Conservation (phyloP, 2,888 invertebrate genomes). For the Ethmia dodecea region DNA sequence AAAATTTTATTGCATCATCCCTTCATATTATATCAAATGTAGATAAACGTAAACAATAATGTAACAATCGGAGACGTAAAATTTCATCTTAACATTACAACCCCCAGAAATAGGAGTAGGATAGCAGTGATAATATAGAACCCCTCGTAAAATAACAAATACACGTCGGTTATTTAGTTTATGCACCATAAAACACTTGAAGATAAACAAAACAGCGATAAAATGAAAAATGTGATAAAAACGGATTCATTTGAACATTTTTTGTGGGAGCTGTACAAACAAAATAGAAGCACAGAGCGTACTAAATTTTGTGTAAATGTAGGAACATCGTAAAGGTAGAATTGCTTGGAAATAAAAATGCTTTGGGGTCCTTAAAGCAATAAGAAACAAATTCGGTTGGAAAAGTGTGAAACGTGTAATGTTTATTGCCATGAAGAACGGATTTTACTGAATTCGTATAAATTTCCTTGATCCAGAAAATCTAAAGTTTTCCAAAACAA, state of each 20-base stretch:
- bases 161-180: constrained; percentile 44
- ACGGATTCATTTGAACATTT: constrained; percentile 10
- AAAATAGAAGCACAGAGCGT: constrained; percentile 4
- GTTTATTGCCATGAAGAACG: too few relatives aligned
- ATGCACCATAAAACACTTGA: constrained; percentile 42
- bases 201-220: constrained; percentile 38
- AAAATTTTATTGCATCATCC: too few relatives aligned
- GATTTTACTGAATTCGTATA: too few relatives aligned
- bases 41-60: too few relatives aligned
- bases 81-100: too few relatives aligned
- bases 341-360: background rate
- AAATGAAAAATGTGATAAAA: constrained; percentile 20
- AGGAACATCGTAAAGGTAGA: background rate
- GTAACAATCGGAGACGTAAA: too few relatives aligned
- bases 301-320: background rate
- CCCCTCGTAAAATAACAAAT: constrained; percentile 31
- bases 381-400: too few relatives aligned
- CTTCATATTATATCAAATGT: too few relatives aligned
- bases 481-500: too few relatives aligned
- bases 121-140: constrained; percentile 26
- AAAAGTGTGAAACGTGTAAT: too few relatives aligned
- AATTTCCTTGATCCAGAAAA: too few relatives aligned
- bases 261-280: constrained; percentile 5
- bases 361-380: background rate
- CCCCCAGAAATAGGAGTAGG: too few relatives aligned